Percentiles rank a stretch among this genome's conserved stretches.
Evolutionary conservation across 2,113 vertebrate genomes (phyloP).

Genomic region (Peucedramus taeniatus): DNA sequence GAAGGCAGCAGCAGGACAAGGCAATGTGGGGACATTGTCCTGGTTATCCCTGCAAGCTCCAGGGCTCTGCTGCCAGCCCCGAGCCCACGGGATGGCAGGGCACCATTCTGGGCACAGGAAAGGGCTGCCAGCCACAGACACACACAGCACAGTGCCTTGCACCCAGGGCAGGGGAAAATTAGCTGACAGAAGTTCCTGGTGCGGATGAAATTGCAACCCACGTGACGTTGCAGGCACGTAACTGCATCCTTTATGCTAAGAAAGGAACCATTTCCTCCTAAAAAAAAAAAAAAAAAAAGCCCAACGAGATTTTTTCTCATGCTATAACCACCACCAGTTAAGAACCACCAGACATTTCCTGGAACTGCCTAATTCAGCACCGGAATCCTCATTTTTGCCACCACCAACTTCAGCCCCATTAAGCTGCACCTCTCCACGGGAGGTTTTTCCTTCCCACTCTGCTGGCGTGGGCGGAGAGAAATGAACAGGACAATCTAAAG

Average conservation of each 20-base stretch:
- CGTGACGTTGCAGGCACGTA: slow-evolving; percentile 29
- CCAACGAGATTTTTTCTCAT: neutral
- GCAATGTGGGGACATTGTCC: fast-evolving
- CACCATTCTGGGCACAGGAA: neutral
- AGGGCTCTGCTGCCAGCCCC: neutral
- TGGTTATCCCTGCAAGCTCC: neutral
- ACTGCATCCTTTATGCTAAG: slow-evolving; percentile 61
- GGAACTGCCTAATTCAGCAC: neutral
- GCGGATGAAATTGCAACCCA: neutral
- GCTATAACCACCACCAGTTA: neutral
- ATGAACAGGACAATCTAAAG: slow-evolving; percentile 23
- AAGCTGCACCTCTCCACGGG: neutral
- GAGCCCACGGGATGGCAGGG: neutral
- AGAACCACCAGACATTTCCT: neutral
- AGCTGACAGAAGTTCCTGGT: slow-evolving; percentile 47
- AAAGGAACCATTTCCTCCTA: slow-evolving; percentile 57
- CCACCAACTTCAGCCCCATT: neutral
- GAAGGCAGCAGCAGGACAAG: neutral
- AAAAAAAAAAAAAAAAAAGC: neutral
- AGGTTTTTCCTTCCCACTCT: neutral
- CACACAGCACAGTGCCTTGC: neutral
- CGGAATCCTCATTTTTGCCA: neutral
- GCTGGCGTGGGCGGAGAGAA: neutral
- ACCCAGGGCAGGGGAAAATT: neutral
- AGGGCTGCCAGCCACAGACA: neutral